Evolutionary conservation across 2,888 invertebrate genomes (phyloP).

Genomic region (Frankliniella fusca): DNA sequence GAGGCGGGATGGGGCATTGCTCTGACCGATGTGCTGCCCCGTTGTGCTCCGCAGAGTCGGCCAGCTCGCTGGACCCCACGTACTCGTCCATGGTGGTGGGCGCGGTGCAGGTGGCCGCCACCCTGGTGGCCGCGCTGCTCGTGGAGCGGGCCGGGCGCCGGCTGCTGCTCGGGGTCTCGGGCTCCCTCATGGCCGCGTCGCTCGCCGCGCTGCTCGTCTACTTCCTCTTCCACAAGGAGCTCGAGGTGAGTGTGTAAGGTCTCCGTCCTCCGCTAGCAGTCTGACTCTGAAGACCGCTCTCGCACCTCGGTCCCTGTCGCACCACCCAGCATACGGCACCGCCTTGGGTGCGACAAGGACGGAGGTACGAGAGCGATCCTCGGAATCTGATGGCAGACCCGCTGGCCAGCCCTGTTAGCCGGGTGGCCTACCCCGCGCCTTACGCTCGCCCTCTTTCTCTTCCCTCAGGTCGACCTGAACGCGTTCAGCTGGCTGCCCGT

Average conservation of each 20-base stretch:
- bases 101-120: constrained; percentile 14
- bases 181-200: constrained; percentile 12
- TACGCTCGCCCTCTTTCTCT: not conserved
- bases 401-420: not conserved
- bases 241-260: not conserved
- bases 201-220: constrained; percentile 10
- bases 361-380: no score
- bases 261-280: no score
- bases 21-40: no score
- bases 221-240: constrained; percentile 23
- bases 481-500: constrained; percentile 21
- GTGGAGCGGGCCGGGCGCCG: not conserved
- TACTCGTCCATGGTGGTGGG: constrained; percentile 12
- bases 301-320: no score
- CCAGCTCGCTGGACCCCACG: constrained; percentile 10
- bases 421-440: not conserved
- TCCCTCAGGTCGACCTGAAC: not conserved
- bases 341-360: no score
- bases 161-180: constrained; percentile 7
- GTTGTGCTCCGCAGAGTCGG: not conserved
- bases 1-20: no score
- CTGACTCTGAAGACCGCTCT: no score
- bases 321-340: no score
- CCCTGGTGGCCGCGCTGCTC: constrained; percentile 13
- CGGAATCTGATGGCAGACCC: no score